phyloP scores from a whole-genome alignment of 2,797 vertebrate species.

The Centroberyx gerrardi region DNA sequence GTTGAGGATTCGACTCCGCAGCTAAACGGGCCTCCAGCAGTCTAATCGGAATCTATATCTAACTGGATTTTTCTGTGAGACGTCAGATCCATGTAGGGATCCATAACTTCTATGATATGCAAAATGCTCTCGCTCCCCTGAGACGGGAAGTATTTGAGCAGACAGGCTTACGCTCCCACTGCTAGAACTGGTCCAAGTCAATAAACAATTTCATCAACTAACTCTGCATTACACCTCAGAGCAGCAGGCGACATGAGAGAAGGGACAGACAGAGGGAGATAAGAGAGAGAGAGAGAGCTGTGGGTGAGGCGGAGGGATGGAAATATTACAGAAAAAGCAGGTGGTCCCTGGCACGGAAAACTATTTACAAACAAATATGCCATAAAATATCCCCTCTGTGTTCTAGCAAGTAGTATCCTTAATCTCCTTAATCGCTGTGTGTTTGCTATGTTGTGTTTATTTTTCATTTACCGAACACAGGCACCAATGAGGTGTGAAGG shows the following conservation, averaged over 20 bases:
- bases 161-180: constrained; percentile 24
- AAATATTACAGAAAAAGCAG: constrained; percentile 23
- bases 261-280: constrained; percentile 22
- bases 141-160: constrained; percentile 49
- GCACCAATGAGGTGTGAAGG: constrained; percentile 52
- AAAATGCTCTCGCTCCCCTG: constrained; percentile 14
- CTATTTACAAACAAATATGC: not conserved
- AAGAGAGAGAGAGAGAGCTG: constrained; percentile 5
- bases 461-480: constrained; percentile 46
- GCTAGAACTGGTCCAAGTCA: constrained; percentile 56
- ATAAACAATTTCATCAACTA: constrained; percentile 61
- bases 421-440: constrained; percentile 24
- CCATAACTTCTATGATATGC: constrained; percentile 23
- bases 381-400: not conserved
- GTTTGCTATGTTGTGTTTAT: constrained; percentile 42
- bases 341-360: not conserved
- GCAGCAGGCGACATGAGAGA: constrained; percentile 18
- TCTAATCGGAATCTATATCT: constrained; percentile 23
- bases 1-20: constrained; percentile 39
- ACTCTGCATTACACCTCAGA: constrained; percentile 32
- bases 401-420: not conserved
- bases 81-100: constrained; percentile 10
- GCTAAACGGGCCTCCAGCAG: constrained; percentile 18
- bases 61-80: constrained; percentile 34
- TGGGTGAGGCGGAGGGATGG: constrained; percentile 3